These are phyloP conservation scores for Macrostomum lignano DNA, from an alignment of 1,140 invertebrate genomes.

Conservation along the genomic window DNA sequence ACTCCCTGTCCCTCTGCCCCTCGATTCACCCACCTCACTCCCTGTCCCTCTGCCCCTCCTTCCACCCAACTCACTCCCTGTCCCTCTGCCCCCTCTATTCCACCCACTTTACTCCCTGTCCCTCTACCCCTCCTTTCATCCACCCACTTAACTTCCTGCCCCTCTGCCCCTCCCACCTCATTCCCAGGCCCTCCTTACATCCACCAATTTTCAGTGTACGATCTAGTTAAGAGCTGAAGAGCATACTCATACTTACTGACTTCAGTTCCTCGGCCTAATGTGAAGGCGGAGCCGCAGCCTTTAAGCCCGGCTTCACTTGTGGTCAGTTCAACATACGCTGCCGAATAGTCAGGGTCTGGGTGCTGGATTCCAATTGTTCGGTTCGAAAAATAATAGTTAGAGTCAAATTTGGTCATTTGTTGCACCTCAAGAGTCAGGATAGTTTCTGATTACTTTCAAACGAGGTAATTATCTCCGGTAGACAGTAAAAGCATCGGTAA, in stretches of 20 bases:
- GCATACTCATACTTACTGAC: conserved; percentile 33
- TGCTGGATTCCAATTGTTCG: conserved; percentile 36
- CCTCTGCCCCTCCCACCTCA: too few relatives aligned
- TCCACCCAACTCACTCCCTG: too few relatives aligned
- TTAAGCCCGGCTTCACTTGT: conserved; percentile 31
- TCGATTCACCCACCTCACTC: too few relatives aligned
- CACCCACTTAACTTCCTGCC: too few relatives aligned
- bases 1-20: too few relatives aligned
- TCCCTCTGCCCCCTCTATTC: background rate
- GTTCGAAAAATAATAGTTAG: too few relatives aligned
- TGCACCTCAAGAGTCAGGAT: too few relatives aligned
- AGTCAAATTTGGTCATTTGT: too few relatives aligned
- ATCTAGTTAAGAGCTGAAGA: background rate
- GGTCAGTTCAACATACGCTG: conserved; percentile 48
- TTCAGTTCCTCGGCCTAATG: conserved; percentile 51
- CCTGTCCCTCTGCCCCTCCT: too few relatives aligned
- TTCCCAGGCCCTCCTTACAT: background rate
- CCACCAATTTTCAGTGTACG: background rate
- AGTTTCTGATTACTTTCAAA: too few relatives aligned
- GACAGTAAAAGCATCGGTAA: too few relatives aligned
- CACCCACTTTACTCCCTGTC: background rate
- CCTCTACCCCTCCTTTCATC: background rate
- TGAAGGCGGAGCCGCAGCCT: conserved; percentile 56
- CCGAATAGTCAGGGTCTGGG: conserved; percentile 59
- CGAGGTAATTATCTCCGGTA: too few relatives aligned